A percentile compares a stretch with the other conserved stretches of the same genome.
Evolutionary conservation across 2,113 vertebrate species (phyloP).

Genomic region (Mustela nigripes): DNA sequence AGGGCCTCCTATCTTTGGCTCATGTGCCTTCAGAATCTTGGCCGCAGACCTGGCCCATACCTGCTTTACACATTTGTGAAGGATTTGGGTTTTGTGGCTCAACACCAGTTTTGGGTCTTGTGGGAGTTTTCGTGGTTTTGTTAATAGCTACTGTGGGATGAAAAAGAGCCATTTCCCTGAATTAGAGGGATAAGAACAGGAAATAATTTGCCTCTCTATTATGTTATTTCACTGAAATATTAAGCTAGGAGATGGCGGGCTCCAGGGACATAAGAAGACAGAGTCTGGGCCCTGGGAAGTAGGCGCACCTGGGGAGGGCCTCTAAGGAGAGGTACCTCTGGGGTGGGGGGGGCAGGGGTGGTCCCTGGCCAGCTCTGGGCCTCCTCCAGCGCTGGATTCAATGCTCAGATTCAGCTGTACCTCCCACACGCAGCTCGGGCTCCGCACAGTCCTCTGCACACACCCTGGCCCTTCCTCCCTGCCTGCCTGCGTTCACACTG

Average conservation of each 20-base stretch:
- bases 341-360: background rate
- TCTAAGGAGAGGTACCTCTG: background rate
- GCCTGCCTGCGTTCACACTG: too few relatives aligned
- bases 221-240: background rate
- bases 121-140: conserved; percentile 17
- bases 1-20: background rate
- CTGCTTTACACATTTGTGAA: background rate
- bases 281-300: background rate
- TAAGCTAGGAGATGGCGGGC: background rate
- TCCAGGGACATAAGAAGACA: background rate
- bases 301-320: background rate
- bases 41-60: background rate
- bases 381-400: background rate
- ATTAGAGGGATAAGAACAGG: background rate
- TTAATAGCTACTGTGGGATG: background rate
- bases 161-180: conserved; percentile 7
- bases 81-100: conserved; percentile 24
- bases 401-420: background rate
- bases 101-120: background rate
- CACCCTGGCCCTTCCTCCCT: background rate
- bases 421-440: fast-evolving
- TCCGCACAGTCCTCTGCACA: background rate
- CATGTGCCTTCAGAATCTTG: background rate
- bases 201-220: background rate
- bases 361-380: background rate